Base-by-base conservation (phyloP, 2,888 invertebrate species). In the Cetonia aurata region DNA sequence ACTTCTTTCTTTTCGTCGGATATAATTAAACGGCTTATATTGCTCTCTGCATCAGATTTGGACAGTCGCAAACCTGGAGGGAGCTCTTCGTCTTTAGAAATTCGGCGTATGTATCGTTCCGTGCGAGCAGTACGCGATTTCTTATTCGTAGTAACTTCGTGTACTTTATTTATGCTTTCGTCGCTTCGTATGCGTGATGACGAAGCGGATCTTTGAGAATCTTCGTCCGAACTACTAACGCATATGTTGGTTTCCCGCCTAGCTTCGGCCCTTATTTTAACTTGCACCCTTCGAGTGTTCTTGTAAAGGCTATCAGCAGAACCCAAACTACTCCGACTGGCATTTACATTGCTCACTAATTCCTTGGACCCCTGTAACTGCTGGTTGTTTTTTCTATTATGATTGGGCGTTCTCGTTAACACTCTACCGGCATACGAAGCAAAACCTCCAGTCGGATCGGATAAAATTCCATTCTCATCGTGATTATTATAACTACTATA, bases 61-160 rank as follows among this genome's bases (percentile, higher is more conserved):
- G 79, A 80, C 37, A 79, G 56, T 72, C 79, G 78, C 25, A 81
- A 69, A 69, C 78, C 77, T 72, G 87, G 87, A 6, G 87, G 79
- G 75, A 86, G 86, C 79, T 91, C 91, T 44, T 92, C 92, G 75
- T 92, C 93, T 70, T 90, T 87, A 12, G 92, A 92, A 75, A 93
- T 83, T 67, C 94, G 87, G 79, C 92, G 92, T 69, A 92, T 90
- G 79, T 94, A 93, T 67, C 94, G 87, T 81, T 95, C 94, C 66
- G 93, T 94, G 77, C 95, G 87, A 0, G 94, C 93, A 25, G 90
- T 89, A 68, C 94, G 86, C 33, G 92, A 90, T 78, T 88, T 88
- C 75, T 90, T 89, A 79, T 87, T 91, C 48, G 88, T 83, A 0
- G 89, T 88, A 70, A 87, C 87, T 71, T 87, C 88, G 15, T 77